phyloP scores from a whole-genome alignment of 2,113 vertebrate species.

The Oceanodroma tethys region DNA sequence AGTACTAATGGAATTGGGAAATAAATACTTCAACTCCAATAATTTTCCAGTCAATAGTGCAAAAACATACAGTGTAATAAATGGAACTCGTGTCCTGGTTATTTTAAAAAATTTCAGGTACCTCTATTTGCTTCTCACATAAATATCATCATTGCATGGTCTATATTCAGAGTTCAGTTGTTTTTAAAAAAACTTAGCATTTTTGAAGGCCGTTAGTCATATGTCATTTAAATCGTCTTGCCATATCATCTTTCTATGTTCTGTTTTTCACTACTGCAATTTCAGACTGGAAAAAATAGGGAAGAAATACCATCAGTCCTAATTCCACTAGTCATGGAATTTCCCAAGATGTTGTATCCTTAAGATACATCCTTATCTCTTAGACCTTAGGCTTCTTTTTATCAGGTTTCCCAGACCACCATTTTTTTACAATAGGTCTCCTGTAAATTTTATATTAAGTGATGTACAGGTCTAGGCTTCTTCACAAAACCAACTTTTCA shows the following conservation, averaged over 20 bases:
- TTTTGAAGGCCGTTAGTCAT: constrained; percentile 39
- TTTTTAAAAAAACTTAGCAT: neutral
- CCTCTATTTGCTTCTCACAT: neutral
- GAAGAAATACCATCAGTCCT: neutral
- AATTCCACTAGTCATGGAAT: neutral
- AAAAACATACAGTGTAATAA: neutral
- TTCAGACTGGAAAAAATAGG: neutral
- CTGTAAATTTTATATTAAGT: neutral
- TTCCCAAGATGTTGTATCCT: neutral
- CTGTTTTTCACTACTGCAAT: neutral
- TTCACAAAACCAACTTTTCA: neutral
- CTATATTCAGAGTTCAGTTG: neutral
- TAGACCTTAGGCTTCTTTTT: neutral
- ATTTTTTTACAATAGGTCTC: neutral
- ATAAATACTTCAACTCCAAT: neutral
- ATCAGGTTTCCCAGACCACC: neutral
- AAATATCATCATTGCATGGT: neutral
- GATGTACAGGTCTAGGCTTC: neutral
- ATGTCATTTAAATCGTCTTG: constrained; percentile 36
- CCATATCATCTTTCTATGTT: neutral
- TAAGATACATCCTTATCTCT: neutral
- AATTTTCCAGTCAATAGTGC: neutral
- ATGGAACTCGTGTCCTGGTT: neutral
- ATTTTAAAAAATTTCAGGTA: neutral
- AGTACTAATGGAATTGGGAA: neutral